Percentiles rank a stretch among this genome's conserved stretches.
Conservation (phyloP, 2,888 invertebrate genomes). For the Tolmerus cingulatus region DNA sequence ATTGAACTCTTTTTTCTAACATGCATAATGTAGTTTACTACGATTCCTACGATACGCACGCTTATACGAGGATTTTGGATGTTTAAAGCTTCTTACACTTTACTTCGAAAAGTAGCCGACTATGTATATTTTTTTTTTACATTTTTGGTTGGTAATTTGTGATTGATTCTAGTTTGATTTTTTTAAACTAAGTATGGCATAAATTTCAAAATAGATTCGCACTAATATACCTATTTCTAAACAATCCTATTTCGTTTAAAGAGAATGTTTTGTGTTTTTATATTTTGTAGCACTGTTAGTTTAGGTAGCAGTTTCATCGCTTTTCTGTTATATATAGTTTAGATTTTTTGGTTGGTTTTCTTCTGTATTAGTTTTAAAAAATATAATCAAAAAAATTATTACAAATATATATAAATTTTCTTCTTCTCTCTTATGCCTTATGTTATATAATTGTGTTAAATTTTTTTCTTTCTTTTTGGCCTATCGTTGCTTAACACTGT, state of each 20-base stretch:
- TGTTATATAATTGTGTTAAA: background rate
- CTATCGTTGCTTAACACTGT: background rate
- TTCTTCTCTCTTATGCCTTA: background rate
- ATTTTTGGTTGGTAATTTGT: background rate
- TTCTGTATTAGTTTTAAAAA: background rate
- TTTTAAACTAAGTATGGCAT: background rate
- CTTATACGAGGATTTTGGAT: background rate
- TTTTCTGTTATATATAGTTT: background rate
- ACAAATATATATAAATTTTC: background rate
- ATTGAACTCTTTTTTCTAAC: background rate
- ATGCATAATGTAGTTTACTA: background rate
- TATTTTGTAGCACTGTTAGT: background rate
- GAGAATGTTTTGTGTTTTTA: background rate
- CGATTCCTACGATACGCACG: background rate
- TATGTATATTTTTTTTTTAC: background rate
- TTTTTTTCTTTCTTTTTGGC: background rate
- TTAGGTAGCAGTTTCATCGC: background rate
- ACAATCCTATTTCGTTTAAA: background rate
- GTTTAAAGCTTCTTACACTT: background rate
- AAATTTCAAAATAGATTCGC: background rate
- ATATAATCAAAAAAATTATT: constrained; percentile 14
- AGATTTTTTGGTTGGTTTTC: background rate
- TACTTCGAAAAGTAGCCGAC: background rate
- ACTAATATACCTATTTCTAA: background rate
- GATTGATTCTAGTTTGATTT: background rate